phyloP scores from a whole-genome alignment of 2,888 invertebrate genomes.

The Metopia argyrocephala region DNA sequence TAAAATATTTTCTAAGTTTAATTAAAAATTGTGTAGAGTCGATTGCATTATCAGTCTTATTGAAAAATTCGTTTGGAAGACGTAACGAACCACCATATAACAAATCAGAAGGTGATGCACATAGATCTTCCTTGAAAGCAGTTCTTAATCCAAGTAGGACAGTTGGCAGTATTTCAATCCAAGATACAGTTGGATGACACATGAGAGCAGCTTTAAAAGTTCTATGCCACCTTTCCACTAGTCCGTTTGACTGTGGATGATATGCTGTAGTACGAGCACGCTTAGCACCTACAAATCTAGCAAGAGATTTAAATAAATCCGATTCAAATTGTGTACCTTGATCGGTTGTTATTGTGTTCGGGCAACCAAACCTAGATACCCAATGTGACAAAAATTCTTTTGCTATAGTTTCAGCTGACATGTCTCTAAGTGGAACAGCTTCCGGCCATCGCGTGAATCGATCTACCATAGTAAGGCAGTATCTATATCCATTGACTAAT shows the following conservation, averaged over 20 bases:
- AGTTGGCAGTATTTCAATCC: conserved; percentile 14
- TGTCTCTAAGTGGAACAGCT: neutral
- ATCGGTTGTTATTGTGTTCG: conserved; percentile 18
- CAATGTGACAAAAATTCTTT: neutral
- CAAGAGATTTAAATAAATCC: conserved; percentile 28
- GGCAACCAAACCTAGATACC: conserved; percentile 12
- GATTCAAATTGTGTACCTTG: conserved; percentile 46
- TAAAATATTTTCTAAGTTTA: conserved; percentile 30
- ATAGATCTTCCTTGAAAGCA: conserved; percentile 11
- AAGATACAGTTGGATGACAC: conserved; percentile 19
- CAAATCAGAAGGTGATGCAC: conserved; percentile 31
- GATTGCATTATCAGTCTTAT: neutral
- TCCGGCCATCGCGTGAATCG: conserved; percentile 9
- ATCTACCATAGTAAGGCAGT: conserved; percentile 11
- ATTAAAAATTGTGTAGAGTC: conserved; percentile 2
- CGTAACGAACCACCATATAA: neutral
- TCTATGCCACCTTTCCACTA: conserved; percentile 57
- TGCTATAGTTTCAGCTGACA: neutral
- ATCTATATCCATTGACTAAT: neutral
- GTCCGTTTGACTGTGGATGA: conserved; percentile 50
- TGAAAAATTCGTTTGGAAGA: conserved; percentile 17
- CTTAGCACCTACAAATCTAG: conserved; percentile 31
- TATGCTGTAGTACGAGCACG: conserved; percentile 49
- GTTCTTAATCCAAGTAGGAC: conserved; percentile 11
- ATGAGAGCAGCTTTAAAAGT: conserved; percentile 53